Conservation (phyloP, 2,888 invertebrate species). For the Drosophila testacea region DNA sequence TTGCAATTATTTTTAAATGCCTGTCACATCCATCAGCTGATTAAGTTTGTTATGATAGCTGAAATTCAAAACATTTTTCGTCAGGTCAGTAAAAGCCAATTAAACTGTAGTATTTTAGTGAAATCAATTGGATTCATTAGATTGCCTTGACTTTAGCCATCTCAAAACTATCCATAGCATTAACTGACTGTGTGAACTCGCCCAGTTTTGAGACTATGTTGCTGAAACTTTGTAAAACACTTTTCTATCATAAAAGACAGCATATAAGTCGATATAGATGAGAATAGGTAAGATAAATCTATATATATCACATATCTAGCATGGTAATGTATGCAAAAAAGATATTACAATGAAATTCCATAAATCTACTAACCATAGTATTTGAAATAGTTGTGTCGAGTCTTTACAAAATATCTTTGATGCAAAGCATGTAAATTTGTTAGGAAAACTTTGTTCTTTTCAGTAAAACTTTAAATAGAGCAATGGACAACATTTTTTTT, state of each 20-base stretch:
- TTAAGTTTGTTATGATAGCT: not conserved
- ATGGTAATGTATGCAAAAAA: no score
- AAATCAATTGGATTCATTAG: not conserved
- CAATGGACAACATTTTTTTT: not conserved
- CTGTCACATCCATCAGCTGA: conserved; percentile 1
- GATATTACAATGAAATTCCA: no score
- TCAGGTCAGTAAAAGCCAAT: no score
- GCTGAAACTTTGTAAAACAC: not conserved
- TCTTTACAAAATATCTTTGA: not conserved
- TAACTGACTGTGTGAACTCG: not conserved
- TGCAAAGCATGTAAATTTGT: not conserved
- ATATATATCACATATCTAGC: not conserved
- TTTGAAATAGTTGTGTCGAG: no score
- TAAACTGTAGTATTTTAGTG: no score
- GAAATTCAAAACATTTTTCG: not conserved
- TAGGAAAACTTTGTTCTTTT: not conserved
- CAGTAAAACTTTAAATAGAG: not conserved
- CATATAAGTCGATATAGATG: no score
- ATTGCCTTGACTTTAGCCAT: no score
- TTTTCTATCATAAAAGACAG: no score
- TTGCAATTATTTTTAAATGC: not conserved
- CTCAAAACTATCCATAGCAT: not conserved
- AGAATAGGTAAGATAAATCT: no score
- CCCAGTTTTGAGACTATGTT: not conserved
- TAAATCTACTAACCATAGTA: no score